Percentiles rank a stretch among this genome's conserved stretches.
These are phyloP conservation scores for Megalonaias nervosa DNA, from an alignment of 1,140 invertebrate species.

Conservation along the genomic window DNA sequence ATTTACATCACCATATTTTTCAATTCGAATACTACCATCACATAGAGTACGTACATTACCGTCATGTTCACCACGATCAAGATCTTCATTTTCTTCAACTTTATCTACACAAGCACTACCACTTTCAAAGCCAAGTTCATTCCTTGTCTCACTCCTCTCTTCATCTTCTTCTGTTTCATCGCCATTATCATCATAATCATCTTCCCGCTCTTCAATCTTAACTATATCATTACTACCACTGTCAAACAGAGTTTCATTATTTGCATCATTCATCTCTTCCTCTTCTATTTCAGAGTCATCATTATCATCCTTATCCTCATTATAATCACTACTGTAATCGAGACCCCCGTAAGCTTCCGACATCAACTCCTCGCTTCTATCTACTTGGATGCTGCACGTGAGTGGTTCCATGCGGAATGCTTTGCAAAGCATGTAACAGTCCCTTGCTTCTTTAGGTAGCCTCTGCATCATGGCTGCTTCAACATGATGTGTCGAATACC, in stretches of 20 bases:
- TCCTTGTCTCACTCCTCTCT: too few relatives aligned
- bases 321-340: neutral
- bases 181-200: too few relatives aligned
- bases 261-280: neutral
- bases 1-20: neutral
- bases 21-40: neutral
- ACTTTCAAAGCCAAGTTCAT: neutral
- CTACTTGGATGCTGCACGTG: conserved; percentile 1
- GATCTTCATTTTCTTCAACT: neutral
- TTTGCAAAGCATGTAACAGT: conserved; percentile 23
- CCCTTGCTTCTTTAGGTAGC: conserved; percentile 4
- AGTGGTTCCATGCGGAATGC: conserved; percentile 26
- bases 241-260: too few relatives aligned
- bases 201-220: neutral
- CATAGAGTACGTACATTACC: neutral
- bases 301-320: neutral
- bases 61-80: neutral
- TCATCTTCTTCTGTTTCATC: neutral
- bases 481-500: conserved; percentile 13
- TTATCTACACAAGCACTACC: neutral
- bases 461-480: conserved; percentile 10
- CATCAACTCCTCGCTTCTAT: neutral
- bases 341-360: neutral
- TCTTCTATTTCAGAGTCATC: neutral
- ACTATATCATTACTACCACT: too few relatives aligned